These are phyloP conservation scores for Odontamblyopus lacepedii DNA, from an alignment of 2,797 vertebrate species.

Conservation along the genomic window DNA sequence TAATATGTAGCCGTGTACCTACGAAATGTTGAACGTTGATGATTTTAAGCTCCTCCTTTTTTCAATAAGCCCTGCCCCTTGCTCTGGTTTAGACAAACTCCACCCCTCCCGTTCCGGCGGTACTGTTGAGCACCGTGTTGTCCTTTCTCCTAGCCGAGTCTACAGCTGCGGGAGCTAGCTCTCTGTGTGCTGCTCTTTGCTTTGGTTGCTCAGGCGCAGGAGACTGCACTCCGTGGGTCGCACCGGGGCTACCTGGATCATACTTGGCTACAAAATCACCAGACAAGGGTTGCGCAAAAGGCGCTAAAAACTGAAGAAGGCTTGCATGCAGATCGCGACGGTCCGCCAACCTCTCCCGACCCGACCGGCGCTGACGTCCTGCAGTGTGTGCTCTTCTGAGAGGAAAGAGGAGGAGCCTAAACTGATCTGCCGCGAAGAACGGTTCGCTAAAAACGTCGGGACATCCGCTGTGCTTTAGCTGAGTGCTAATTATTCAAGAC, in stretches of 20 bases:
- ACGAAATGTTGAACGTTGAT: slow-evolving; percentile 28
- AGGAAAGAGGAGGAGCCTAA: slow-evolving; percentile 70
- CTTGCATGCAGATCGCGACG: not conserved
- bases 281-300: slow-evolving; percentile 1
- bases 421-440: slow-evolving; percentile 8
- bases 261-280: slow-evolving; percentile 41
- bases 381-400: not conserved
- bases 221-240: slow-evolving; percentile 18
- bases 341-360: slow-evolving; percentile 36
- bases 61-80: slow-evolving; percentile 36
- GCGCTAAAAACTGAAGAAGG: not conserved
- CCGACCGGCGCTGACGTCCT: slow-evolving; percentile 33
- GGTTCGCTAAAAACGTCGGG: slow-evolving; percentile 14
- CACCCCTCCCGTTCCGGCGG: slow-evolving; percentile 39
- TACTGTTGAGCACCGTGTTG: slow-evolving; percentile 48
- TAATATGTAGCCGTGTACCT: slow-evolving; percentile 3
- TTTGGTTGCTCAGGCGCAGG: slow-evolving; percentile 30
- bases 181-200: slow-evolving; percentile 18
- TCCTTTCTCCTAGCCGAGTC: slow-evolving; percentile 28
- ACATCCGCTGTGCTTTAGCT: slow-evolving; percentile 36
- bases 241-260: slow-evolving; percentile 21
- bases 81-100: slow-evolving; percentile 20
- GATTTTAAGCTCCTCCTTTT: slow-evolving; percentile 57
- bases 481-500: slow-evolving; percentile 5
- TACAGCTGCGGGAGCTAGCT: slow-evolving; percentile 25